Conservation (phyloP, 2,797 vertebrate species). For the Moxostoma hubbsi region DNA sequence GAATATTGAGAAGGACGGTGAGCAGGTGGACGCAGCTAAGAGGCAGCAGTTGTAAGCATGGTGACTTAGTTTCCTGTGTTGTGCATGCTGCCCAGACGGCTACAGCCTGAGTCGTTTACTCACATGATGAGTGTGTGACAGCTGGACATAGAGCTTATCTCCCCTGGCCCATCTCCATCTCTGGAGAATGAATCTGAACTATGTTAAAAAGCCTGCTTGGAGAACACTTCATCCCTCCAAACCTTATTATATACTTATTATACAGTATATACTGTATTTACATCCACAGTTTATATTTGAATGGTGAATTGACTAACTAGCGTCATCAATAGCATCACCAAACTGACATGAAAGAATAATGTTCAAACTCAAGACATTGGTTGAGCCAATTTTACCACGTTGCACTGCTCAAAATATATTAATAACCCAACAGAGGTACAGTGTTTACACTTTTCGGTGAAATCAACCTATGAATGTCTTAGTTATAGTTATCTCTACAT, state of each 20-base stretch:
- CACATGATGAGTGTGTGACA: constrained; percentile 60
- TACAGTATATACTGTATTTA: too few relatives aligned
- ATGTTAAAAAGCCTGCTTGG: constrained; percentile 7
- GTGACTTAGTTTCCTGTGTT: constrained; percentile 32
- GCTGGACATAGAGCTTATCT: constrained; percentile 57
- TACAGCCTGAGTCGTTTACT: constrained; percentile 49
- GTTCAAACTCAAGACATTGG: too few relatives aligned
- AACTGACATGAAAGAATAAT: too few relatives aligned
- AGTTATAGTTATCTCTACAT: too few relatives aligned
- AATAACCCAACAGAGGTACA: too few relatives aligned
- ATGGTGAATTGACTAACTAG: not conserved
- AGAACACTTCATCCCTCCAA: not conserved
- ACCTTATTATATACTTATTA: not conserved
- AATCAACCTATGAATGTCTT: too few relatives aligned
- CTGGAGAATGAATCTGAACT: constrained; percentile 38
- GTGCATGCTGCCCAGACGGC: constrained; percentile 37
- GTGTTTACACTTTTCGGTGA: too few relatives aligned
- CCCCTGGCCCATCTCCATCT: constrained; percentile 49
- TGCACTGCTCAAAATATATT: too few relatives aligned
- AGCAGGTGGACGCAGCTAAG: constrained; percentile 49
- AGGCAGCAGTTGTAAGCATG: constrained; percentile 35
- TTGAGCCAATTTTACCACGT: too few relatives aligned
- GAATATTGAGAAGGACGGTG: constrained; percentile 29
- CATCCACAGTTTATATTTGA: not conserved
- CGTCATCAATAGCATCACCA: too few relatives aligned